These are phyloP conservation scores for Ceuthmochares aereus DNA, from an alignment of 2,113 vertebrate species.

Conservation along the genomic window DNA sequence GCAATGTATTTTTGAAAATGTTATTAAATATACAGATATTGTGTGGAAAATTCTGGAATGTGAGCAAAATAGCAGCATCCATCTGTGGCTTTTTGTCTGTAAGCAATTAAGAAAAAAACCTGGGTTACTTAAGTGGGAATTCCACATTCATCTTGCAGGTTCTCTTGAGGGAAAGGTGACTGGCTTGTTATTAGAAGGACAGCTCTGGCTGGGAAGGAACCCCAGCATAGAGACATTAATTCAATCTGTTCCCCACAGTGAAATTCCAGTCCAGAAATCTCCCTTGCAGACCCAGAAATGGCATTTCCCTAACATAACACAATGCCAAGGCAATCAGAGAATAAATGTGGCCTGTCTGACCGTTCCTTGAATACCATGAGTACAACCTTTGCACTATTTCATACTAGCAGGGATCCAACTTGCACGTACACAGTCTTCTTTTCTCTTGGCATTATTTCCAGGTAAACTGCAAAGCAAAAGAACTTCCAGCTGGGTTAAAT, in stretches of 20 bases:
- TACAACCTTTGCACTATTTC: not conserved
- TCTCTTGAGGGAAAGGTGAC: not conserved
- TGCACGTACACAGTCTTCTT: not conserved
- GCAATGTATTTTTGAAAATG: conserved; percentile 13
- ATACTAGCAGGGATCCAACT: not conserved
- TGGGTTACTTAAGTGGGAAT: not conserved
- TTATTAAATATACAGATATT: conserved; percentile 49
- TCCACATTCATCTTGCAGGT: not conserved
- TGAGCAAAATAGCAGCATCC: conserved; percentile 18
- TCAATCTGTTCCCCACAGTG: not conserved
- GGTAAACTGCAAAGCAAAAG: not conserved
- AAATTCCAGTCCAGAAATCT: not conserved
- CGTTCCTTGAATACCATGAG: not conserved
- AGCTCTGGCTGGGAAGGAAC: not conserved
- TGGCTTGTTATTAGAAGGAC: not conserved
- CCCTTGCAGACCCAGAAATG: not conserved
- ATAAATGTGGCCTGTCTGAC: not conserved
- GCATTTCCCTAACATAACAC: not conserved
- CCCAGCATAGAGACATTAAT: not conserved
- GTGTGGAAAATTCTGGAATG: not conserved
- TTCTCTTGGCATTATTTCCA: not conserved
- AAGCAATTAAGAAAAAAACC: conserved; percentile 18
- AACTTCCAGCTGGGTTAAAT: not conserved
- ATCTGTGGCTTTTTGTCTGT: conserved; percentile 11
- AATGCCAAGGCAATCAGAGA: not conserved